These are phyloP conservation scores for Crotalus tigris DNA, from an alignment of 2,113 vertebrate species.

Conservation along the genomic window DNA sequence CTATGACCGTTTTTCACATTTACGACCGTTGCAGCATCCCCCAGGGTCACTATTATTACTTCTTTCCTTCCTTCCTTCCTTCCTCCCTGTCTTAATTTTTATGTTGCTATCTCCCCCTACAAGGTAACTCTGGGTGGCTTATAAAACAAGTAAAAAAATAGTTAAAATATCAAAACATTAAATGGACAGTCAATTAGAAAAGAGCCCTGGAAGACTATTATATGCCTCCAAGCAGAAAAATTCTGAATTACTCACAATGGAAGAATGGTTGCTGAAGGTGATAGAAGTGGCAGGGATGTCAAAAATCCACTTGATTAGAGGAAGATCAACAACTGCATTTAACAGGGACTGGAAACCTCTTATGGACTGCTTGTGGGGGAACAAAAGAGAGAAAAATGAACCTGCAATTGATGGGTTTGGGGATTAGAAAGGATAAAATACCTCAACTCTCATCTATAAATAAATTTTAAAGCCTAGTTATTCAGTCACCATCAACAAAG, in stretches of 20 bases:
- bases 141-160: too few species aligned
- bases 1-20: too few species aligned
- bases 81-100: too few species aligned
- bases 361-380: too few species aligned
- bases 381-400: neutral
- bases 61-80: too few species aligned
- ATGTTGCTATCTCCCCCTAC: too few species aligned
- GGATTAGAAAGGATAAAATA: neutral
- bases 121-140: too few species aligned
- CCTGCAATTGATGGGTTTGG: neutral
- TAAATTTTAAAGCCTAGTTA: neutral
- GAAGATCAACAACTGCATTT: neutral
- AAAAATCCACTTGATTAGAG: neutral
- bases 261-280: neutral
- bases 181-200: neutral
- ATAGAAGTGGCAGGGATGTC: neutral
- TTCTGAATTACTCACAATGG: neutral
- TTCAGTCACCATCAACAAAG: neutral
- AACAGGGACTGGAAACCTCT: neutral
- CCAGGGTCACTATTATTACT: too few species aligned
- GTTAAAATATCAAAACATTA: neutral
- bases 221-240: neutral
- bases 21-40: too few species aligned
- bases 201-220: neutral
- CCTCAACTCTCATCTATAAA: neutral